Percentiles rank a stretch among this genome's conserved stretches.
Conservation (phyloP, 2,888 invertebrate species). For the Ichneumoninae sp. region DNA sequence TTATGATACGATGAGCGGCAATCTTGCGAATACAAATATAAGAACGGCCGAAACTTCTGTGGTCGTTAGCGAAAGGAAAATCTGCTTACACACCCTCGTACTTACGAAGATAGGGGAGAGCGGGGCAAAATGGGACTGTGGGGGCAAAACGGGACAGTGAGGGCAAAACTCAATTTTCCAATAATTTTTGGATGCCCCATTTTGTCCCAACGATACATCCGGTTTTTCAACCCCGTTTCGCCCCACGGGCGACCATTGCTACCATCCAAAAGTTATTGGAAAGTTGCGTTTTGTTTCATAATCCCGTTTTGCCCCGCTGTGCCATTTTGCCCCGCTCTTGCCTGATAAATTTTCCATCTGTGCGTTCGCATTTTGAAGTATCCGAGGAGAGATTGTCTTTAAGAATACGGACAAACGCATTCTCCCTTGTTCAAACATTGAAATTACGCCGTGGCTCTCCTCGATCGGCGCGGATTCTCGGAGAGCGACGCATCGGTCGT, state of each 20-base stretch:
- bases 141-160: too few relatives aligned
- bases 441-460: background rate
- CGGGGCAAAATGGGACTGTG: too few relatives aligned
- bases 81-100: background rate
- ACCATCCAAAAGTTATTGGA: too few relatives aligned
- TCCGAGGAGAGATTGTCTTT: constrained; percentile 30
- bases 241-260: too few relatives aligned
- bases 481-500: constrained; percentile 41
- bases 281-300: too few relatives aligned
- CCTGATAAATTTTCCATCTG: constrained; percentile 48
- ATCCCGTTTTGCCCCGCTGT: too few relatives aligned
- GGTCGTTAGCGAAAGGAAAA: constrained; percentile 11
- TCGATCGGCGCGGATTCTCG: background rate
- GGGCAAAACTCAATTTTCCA: too few relatives aligned
- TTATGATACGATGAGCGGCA: constrained; percentile 73
- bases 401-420: background rate
- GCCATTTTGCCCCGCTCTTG: background rate
- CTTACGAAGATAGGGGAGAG: background rate
- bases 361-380: constrained; percentile 56
- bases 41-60: constrained; percentile 12
- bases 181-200: too few relatives aligned
- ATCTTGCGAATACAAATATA: constrained; percentile 66
- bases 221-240: too few relatives aligned
- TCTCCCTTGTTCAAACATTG: constrained; percentile 10
- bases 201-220: too few relatives aligned